Percentiles rank a stretch among this genome's conserved stretches.
phyloP scores from a whole-genome alignment of 2,888 invertebrate species.

The Oxycera nigricornis region DNA sequence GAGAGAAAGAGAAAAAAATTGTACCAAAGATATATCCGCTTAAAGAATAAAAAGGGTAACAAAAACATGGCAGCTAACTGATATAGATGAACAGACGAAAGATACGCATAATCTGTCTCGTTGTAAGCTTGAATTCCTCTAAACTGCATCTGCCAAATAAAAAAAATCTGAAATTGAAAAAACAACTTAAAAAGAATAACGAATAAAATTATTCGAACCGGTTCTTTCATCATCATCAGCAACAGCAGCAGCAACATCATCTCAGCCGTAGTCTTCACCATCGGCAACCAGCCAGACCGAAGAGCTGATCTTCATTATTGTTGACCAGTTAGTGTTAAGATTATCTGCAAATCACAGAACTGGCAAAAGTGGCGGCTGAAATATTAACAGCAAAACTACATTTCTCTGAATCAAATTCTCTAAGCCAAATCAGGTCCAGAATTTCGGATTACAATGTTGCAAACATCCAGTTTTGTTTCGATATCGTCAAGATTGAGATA shows the following conservation, averaged over 20 bases:
- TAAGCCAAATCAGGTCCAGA: no score
- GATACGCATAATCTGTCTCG: neutral
- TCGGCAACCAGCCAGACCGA: no score
- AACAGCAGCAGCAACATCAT: neutral
- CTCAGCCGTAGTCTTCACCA: no score
- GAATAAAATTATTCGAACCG: neutral
- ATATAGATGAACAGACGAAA: neutral
- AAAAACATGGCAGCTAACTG: neutral
- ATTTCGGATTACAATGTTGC: no score
- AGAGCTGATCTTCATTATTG: no score
- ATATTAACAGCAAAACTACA: neutral
- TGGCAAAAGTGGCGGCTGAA: neutral
- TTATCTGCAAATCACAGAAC: neutral
- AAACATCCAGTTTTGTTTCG: no score
- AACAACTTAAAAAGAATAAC: neutral
- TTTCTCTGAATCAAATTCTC: no score
- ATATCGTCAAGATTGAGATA: no score
- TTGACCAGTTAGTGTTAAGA: no score
- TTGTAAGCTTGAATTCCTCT: slow-evolving; percentile 7
- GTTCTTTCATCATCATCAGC: neutral
- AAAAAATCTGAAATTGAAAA: no score
- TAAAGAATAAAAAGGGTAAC: neutral
- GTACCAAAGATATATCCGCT: neutral
- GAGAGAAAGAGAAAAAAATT: neutral
- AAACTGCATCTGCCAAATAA: slow-evolving; percentile 7